Evolutionary conservation across 2,888 invertebrate genomes (phyloP).

Genomic region (Drosophila demipolita): DNA sequence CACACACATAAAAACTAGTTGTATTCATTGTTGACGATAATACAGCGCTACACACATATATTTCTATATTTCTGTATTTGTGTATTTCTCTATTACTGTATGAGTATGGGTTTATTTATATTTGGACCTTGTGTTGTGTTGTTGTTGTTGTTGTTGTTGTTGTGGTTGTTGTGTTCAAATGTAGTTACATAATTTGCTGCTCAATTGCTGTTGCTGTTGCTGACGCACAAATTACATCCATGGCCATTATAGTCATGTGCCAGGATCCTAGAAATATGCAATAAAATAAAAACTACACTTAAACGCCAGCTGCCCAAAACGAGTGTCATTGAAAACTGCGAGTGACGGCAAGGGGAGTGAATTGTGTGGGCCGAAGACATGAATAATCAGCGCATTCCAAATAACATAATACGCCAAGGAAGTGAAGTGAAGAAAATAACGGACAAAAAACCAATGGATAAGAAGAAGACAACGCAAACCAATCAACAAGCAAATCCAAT

Average conservation of each 20-base stretch:
- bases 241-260: conserved; percentile 70
- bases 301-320: conserved; percentile 52
- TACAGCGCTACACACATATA: conserved; percentile 14
- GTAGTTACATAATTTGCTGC: conserved; percentile 76
- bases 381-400: conserved; percentile 51
- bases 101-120: conserved; percentile 14
- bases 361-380: conserved; percentile 25
- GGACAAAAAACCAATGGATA: conserved; percentile 5
- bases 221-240: conserved; percentile 73
- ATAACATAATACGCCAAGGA: conserved; percentile 5
- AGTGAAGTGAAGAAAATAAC: conserved; percentile 1
- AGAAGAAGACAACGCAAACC: conserved; percentile 51
- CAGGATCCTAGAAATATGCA: conserved; percentile 47
- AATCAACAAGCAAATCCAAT: conserved; percentile 78
- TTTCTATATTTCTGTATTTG: background rate
- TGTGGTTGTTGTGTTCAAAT: conserved; percentile 55
- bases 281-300: conserved; percentile 63
- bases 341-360: background rate
- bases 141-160: conserved; percentile 64
- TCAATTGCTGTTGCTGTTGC: conserved; percentile 49
- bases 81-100: background rate
- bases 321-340: conserved; percentile 53
- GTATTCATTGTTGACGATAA: conserved; percentile 44
- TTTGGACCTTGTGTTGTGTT: conserved; percentile 66
- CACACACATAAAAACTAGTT: conserved; percentile 31